Evolutionary conservation across 2,888 invertebrate species (phyloP), one percentile per base, ranked within the genome.

Genomic region (Rhopalosiphum nymphaeae): DNA sequence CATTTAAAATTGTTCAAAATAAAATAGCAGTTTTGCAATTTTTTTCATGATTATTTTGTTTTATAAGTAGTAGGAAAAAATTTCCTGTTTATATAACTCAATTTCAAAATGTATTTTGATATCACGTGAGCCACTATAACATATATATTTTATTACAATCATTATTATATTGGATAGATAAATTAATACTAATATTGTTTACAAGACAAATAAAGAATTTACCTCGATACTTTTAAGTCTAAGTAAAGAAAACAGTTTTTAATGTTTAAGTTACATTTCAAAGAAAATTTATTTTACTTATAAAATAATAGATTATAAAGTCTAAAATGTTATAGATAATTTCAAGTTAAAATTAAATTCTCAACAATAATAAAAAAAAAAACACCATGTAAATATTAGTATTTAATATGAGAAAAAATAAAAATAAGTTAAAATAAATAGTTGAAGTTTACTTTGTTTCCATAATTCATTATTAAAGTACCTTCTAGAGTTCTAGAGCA

Each of bases 401-500:
- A 13, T 56, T 56, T 16, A 16, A 56, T 42, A 42, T 21, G 7
- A 61, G 2, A 57, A 11, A 85, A 0, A n/a, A 85, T 44, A 25
- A n/a, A 46, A 53, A 46, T 3, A 5, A 87, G 61, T 57, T 36
- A 29, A 53, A 67, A 88, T 67, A 36, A 42, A 78, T 78, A 56
- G 10, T 44, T 42, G n/a, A 53, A 78, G 56, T 36, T 67, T 78
- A 44, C 56, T 78, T 88, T n/a, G n/a, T 49, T 78, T 53, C 29
- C 9, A n/a, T n/a, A 53, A 88, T 89, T 44, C 36, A 92, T 92
- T 92, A 88, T 92, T 88, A 88, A 88, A 67, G 53, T 53, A 13
- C 61, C 13, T 87, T 36, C 46, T 78, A 10, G 53, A 89, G 67
- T 36, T 26, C 56, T 86, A 29, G 49, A 91, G 61, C n/a, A 29